Conservation (phyloP, 2,113 vertebrate genomes). For the Coregonus clupeaformis region DNA sequence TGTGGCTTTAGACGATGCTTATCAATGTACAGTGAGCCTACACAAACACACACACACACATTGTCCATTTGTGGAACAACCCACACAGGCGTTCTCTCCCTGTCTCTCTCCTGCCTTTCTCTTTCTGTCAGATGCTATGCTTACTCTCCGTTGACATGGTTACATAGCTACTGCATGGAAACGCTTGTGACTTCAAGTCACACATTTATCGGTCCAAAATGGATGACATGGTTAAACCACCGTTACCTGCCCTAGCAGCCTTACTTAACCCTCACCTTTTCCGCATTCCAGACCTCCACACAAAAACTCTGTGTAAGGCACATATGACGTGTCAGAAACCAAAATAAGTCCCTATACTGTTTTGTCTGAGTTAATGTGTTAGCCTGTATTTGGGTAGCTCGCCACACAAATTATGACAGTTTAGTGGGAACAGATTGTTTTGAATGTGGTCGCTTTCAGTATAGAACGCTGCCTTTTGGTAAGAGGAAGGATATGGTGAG, state of each 20-base stretch:
- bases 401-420: not conserved
- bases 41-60: not conserved
- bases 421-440: not conserved
- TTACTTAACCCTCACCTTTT: not conserved
- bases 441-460: not conserved
- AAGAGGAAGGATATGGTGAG: not conserved
- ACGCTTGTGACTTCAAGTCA: not conserved
- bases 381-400: not conserved
- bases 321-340: conserved; percentile 13
- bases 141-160: conserved; percentile 6
- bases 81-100: not conserved
- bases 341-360: conserved; percentile 22
- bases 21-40: not conserved
- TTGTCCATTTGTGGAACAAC: not conserved
- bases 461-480: not conserved
- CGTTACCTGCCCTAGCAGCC: not conserved
- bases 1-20: not conserved
- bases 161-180: not conserved
- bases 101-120: not conserved
- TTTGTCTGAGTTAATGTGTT: not conserved
- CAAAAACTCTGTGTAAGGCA: not conserved
- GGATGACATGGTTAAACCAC: too few relatives aligned
- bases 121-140: not conserved
- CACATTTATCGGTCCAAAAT: not conserved
- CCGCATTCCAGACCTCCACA: not conserved